Conservation (phyloP, 2,113 vertebrate genomes). For the Vanacampus margaritifer region DNA sequence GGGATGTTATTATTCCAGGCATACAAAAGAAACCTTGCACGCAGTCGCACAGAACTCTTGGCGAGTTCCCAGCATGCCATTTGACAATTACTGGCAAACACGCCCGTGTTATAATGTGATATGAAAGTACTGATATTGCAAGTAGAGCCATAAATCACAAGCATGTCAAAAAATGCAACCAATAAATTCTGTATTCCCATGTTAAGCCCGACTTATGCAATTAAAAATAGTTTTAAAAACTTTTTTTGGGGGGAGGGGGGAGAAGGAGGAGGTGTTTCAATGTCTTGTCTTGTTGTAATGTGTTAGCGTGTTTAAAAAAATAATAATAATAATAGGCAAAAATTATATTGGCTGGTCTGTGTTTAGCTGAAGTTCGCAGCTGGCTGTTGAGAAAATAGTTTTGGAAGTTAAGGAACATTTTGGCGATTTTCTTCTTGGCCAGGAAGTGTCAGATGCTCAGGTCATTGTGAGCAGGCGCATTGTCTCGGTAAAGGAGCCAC, state of each 20-base stretch:
- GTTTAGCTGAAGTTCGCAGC: no score
- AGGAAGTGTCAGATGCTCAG: no score
- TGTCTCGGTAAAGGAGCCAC: not conserved
- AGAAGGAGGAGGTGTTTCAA: no score
- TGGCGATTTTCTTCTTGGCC: no score
- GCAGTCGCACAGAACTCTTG: not conserved
- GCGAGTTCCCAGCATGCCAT: not conserved
- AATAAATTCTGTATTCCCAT: not conserved
- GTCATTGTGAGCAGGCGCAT: no score
- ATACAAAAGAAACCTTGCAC: conserved; percentile 43
- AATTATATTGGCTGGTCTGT: no score
- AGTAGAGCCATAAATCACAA: not conserved
- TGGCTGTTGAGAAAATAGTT: no score
- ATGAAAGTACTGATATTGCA: not conserved
- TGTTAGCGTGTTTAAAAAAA: no score
- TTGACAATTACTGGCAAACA: conserved; percentile 4
- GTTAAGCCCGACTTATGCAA: not conserved
- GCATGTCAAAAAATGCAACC: not conserved
- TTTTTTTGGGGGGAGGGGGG: not conserved
- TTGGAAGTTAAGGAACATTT: no score
- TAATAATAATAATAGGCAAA: no score
- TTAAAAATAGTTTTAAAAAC: not conserved
- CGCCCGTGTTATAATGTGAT: not conserved
- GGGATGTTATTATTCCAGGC: conserved; percentile 63
- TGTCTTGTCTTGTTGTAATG: no score